Percentiles rank a stretch among this genome's conserved stretches.
These are phyloP conservation scores for Platynereis dumerilii DNA, from an alignment of 2,888 invertebrate species.

Conservation along the genomic window DNA sequence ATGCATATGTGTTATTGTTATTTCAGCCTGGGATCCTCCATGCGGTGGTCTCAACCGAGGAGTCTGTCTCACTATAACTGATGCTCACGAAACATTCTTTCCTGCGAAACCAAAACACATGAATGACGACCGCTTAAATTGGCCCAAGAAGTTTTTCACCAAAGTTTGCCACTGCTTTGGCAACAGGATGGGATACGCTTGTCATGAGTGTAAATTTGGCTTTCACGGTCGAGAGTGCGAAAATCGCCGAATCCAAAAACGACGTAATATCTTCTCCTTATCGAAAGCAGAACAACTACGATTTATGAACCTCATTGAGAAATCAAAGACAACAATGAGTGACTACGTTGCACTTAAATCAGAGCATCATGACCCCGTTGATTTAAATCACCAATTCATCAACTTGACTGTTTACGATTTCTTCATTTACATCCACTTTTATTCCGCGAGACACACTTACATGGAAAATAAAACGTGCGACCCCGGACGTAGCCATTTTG, in stretches of 20 bases:
- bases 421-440: constrained; percentile 20
- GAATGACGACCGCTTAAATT: constrained; percentile 29
- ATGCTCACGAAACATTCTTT: constrained; percentile 14
- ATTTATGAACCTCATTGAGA: constrained; percentile 16
- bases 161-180: constrained; percentile 19
- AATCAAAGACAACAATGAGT: constrained; percentile 10
- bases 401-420: constrained; percentile 17
- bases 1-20: too few relatives aligned
- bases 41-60: constrained; percentile 23
- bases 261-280: constrained; percentile 15
- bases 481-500: constrained; percentile 7
- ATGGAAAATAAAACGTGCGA: constrained; percentile 8
- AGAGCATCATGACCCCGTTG: constrained; percentile 9
- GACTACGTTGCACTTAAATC: constrained; percentile 18
- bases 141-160: constrained; percentile 28
- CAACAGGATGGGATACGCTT: constrained; percentile 24
- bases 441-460: constrained; percentile 20
- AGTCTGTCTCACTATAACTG: constrained; percentile 11
- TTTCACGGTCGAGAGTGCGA: constrained; percentile 19
- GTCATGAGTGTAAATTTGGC: constrained; percentile 24
- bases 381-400: not conserved
- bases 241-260: constrained; percentile 10
- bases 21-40: not conserved
- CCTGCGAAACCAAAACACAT: constrained; percentile 11
- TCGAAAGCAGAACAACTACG: constrained; percentile 13